These are phyloP conservation scores for Acrobasis suavella DNA, from an alignment of 2,888 invertebrate species.

Conservation along the genomic window DNA sequence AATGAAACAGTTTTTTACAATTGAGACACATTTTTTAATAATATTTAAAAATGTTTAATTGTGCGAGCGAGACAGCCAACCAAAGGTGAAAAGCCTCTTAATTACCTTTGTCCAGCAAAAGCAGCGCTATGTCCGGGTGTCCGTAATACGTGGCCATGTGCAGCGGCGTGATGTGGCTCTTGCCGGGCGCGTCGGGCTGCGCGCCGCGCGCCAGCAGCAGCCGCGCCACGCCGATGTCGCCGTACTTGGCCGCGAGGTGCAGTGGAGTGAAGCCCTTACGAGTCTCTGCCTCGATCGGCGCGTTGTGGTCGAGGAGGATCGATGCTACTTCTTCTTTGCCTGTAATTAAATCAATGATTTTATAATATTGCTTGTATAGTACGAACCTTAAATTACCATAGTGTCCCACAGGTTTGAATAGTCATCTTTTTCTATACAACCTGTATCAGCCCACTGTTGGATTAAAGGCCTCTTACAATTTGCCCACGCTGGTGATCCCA, in stretches of 20 bases:
- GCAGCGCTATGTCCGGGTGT: constrained; percentile 93
- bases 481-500: no score
- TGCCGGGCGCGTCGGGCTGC: constrained; percentile 93
- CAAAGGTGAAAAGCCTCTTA: no score
- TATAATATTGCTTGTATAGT: no score
- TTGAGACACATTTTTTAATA: no score
- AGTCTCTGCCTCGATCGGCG: constrained; percentile 94
- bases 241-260: constrained; percentile 98
- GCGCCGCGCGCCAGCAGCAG: constrained; percentile 94
- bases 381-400: no score
- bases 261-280: constrained; percentile 98
- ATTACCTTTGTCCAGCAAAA: constrained; percentile 92
- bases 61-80: no score
- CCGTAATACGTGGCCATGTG: constrained; percentile 99
- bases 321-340: constrained; percentile 94
- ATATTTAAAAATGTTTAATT: no score
- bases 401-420: no score
- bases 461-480: no score
- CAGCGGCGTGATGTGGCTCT: constrained; percentile 96
- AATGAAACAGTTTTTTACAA: no score
- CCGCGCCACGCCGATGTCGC: constrained; percentile 94
- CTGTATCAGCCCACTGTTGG: no score
- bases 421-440: no score
- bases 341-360: constrained; percentile 31
- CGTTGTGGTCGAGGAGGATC: constrained; percentile 94